phyloP scores from a whole-genome alignment of 2,888 invertebrate species.

The Chymomyza amoena region DNA sequence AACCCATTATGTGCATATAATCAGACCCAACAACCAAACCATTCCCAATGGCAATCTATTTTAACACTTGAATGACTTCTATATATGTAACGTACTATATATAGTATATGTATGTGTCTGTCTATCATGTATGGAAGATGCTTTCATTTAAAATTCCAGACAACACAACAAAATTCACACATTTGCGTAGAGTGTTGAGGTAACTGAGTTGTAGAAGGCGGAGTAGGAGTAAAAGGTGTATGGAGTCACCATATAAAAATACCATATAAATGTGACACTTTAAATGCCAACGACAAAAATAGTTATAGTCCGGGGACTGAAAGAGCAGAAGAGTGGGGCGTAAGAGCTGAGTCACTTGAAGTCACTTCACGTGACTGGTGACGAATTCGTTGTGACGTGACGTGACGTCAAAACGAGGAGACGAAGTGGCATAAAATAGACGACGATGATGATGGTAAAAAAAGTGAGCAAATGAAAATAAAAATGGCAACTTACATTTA shows the following conservation, averaged over 20 bases:
- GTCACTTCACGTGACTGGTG: slow-evolving; percentile 50
- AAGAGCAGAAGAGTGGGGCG: slow-evolving; percentile 5
- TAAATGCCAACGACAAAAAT: slow-evolving; percentile 73
- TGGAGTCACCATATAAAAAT: slow-evolving; percentile 59
- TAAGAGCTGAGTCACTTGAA: background rate
- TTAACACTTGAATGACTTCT: background rate
- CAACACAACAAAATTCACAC: slow-evolving; percentile 45
- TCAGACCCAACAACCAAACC: background rate
- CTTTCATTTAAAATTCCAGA: slow-evolving; percentile 60
- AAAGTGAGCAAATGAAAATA: slow-evolving; percentile 31
- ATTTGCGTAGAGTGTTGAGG: slow-evolving; percentile 30
- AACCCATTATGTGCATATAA: background rate
- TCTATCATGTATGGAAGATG: slow-evolving; percentile 18
- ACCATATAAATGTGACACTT: slow-evolving; percentile 73
- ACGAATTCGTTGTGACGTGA: slow-evolving; percentile 62
- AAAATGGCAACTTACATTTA: slow-evolving; percentile 65
- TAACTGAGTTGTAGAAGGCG: background rate
- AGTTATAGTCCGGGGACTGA: slow-evolving; percentile 54
- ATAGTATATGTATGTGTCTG: background rate
- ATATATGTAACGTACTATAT: background rate
- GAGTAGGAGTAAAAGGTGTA: background rate
- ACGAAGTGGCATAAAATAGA: slow-evolving; percentile 5
- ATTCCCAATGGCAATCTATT: background rate
- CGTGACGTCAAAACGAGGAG: slow-evolving; percentile 13
- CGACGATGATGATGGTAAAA: background rate